Conservation (phyloP, 2,888 invertebrate genomes). For the Dugesia japonica region DNA sequence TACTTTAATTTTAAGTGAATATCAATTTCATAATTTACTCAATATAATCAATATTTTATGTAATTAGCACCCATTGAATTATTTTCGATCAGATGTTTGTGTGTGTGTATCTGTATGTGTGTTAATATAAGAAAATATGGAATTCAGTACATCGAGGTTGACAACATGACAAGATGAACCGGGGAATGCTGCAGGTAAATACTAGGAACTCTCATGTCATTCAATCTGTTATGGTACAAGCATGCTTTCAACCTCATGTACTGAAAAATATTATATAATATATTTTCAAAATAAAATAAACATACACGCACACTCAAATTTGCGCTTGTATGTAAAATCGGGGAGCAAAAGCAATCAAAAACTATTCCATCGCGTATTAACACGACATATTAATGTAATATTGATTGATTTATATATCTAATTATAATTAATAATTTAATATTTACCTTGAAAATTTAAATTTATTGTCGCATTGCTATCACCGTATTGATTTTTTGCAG, state of each 20-base stretch:
- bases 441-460: constrained; percentile 60
- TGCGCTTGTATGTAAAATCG: neutral
- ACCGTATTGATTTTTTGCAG: constrained; percentile 90
- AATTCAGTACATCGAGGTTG: neutral
- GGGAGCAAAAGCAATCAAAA: neutral
- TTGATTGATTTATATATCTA: neutral
- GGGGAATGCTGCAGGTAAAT: neutral
- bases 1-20: too few relatives aligned
- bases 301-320: constrained; percentile 15
- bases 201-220: neutral
- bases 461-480: constrained; percentile 99
- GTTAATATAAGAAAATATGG: neutral
- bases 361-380: neutral
- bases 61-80: too few relatives aligned
- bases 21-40: too few relatives aligned
- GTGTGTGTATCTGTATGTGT: neutral
- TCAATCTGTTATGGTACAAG: neutral
- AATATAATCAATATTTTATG: too few relatives aligned
- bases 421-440: neutral
- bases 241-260: neutral
- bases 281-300: neutral
- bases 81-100: too few relatives aligned
- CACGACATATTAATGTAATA: neutral
- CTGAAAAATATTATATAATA: constrained; percentile 1
- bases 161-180: constrained; percentile 15